Base-by-base conservation (phyloP, 2,888 invertebrate species). In the Bellardia bayeri region DNA sequence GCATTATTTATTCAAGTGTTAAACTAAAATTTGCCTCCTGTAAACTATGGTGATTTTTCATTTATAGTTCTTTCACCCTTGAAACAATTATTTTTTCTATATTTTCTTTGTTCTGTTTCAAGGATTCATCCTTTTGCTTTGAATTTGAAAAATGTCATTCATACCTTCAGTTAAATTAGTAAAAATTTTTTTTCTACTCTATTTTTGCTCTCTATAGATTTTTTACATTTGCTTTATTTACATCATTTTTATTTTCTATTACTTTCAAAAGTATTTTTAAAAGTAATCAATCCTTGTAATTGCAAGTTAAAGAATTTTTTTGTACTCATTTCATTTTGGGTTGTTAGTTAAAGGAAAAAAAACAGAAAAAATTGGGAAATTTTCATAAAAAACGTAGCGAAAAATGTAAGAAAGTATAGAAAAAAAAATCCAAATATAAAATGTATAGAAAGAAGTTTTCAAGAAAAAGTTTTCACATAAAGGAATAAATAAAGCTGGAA, bases 261-360 rank as follows among this genome's bases (percentile, higher is more conserved):
- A 69, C 74, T 84, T 88, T 88, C 89, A 88, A 90, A 90, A 91
- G 90, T 91, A 92, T 91, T 92, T 92, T 91, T 91, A 91, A 91
- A 91, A 91, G 91, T 92, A 92, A 92, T 92, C 93, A 93, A 92
- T 92, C 92, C 92, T 93, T 92, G 92, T 93, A 92, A 93, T 92
- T 92, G 92, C 91, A 91, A 91, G 90, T 89, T 91, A 90, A 89
- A 89, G 63, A 63, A 49, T 49, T 78, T 72, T 86, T 72, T 56
- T 56, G 49, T 42, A 30, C 49, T 64, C 33, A 8, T 45, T 74
- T 81, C 16, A 56, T 66, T 74, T 37, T 64, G 14, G 40, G 42
- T 71, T 82, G 66, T 66, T 72, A 80, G 8, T 63, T 84, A 76
- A 63, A 74, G 72, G 88, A 82, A 88, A 88, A 90, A 89, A 42